These are phyloP conservation scores for Drosophila tristis DNA, from an alignment of 1,140 invertebrate genomes.

Conservation along the genomic window DNA sequence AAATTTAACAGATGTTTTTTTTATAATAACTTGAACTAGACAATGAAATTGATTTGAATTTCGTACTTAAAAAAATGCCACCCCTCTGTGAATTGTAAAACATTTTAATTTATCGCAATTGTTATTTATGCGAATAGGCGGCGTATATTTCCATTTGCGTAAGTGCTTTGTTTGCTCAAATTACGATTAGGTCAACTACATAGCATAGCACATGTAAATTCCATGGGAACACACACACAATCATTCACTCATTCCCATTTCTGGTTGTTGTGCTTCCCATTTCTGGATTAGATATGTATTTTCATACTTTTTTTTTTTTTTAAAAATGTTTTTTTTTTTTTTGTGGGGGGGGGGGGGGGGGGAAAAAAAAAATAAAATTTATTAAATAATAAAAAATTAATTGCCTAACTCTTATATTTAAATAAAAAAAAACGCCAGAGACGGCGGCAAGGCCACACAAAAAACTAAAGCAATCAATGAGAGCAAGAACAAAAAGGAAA, in stretches of 20 bases:
- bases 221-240: conserved; percentile 24
- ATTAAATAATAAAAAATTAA: too few relatives aligned
- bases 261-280: conserved; percentile 34
- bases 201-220: conserved; percentile 17
- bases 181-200: conserved; percentile 36
- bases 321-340: too few relatives aligned
- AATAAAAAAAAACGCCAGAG: conserved; percentile 24
- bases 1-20: too few relatives aligned
- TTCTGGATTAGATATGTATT: conserved; percentile 45
- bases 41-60: too few relatives aligned
- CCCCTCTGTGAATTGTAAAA: conserved; percentile 8
- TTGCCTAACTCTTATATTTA: too few relatives aligned
- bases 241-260: conserved; percentile 21
- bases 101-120: conserved; percentile 30
- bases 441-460: conserved; percentile 40
- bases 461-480: conserved; percentile 24
- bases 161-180: conserved; percentile 31
- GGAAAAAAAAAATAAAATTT: too few relatives aligned
- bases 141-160: conserved; percentile 6
- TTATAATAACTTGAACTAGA: too few relatives aligned
- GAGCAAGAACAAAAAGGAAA: conserved; percentile 21
- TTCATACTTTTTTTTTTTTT: too few relatives aligned
- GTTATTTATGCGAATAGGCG: conserved; percentile 14
- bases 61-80: too few relatives aligned
- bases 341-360: too few relatives aligned